Conservation (phyloP, 2,113 vertebrate species). For the Lophotis ruficrista region DNA sequence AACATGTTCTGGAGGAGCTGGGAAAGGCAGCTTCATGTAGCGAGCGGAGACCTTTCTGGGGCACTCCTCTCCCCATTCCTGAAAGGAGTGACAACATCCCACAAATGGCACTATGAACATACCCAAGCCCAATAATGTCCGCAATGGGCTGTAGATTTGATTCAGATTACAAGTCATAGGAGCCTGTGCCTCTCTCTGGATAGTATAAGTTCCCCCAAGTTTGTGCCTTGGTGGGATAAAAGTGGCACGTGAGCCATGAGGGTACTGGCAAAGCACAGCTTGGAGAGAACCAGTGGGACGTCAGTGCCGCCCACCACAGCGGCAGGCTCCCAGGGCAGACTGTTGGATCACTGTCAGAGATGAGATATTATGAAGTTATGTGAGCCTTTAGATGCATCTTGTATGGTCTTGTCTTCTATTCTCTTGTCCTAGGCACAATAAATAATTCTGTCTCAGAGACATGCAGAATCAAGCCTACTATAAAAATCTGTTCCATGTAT, state of each 20-base stretch:
- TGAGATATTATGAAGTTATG: not conserved
- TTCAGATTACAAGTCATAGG: not conserved
- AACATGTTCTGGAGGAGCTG: not conserved
- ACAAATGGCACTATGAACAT: not conserved
- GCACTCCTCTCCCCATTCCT: not conserved
- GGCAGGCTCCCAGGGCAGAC: not conserved
- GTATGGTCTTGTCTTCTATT: not conserved
- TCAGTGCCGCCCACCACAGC: not conserved
- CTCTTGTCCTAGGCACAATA: not conserved
- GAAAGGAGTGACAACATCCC: not conserved
- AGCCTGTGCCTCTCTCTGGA: not conserved
- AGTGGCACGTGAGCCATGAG: accelerated
- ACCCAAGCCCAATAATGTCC: not conserved
- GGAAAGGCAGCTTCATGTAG: not conserved
- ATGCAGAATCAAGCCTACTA: not conserved
- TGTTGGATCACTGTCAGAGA: not conserved
- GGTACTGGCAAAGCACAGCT: not conserved
- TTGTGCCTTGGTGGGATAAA: not conserved
- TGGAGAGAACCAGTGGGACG: not conserved
- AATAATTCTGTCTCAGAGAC: not conserved
- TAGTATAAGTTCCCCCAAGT: not conserved
- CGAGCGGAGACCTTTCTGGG: not conserved
- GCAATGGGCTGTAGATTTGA: not conserved
- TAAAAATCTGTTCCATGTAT: not conserved
- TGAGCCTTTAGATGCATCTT: not conserved